Evolutionary conservation across 2,888 invertebrate genomes (phyloP), one percentile per base, ranked within the genome.

Genomic region (Xanthia icteritia): DNA sequence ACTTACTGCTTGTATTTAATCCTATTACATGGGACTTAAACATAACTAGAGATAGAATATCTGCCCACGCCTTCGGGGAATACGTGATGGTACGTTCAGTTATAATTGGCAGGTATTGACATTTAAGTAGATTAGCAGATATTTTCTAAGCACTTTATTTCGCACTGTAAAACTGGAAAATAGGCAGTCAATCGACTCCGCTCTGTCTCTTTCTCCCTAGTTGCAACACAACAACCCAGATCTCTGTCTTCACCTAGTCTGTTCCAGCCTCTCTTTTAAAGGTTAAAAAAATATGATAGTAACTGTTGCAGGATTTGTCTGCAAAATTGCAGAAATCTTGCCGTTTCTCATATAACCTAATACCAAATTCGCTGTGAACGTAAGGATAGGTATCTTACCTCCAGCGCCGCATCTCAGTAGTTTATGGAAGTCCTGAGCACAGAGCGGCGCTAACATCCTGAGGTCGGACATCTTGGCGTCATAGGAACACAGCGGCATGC

Each of bases 381-480:
- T 36, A 23, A 64, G 23, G 6, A 17, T 63, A 23, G 13, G 23
- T 31, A n/a, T n/a, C 87, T 89, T 77, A 94, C 97, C 97, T 90
- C 97, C 97, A 89, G 97, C 97, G 0, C 97, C 97, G 91, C 97
- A 97, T 5, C 98, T 94, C 23, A 98, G 94, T 23, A 98, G 96
- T 89, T 98, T 98, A 91, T 98, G 97, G 95, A 98, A 98, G 94
- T 98, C 98, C 76, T 97, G 97, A n/a, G 97, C 97, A 91, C 98
- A 98, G 4, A 98, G 97, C 6, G 97, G 97, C 11, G 98, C 98
- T 78, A 98, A 92, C 63, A 97, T 96, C 90, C 98, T 97, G 81
- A 98, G 97, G 92, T 98, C 98, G 6, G 98, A 97, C 97, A 99
- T 98, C 90, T 97, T 98, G 70, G 98, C 98, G 91, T 98, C 98